A percentile compares a stretch with the other conserved stretches of the same genome.
These are phyloP conservation scores for Onychomys leucogaster DNA, from an alignment of 2,797 vertebrate genomes.

Conservation along the genomic window DNA sequence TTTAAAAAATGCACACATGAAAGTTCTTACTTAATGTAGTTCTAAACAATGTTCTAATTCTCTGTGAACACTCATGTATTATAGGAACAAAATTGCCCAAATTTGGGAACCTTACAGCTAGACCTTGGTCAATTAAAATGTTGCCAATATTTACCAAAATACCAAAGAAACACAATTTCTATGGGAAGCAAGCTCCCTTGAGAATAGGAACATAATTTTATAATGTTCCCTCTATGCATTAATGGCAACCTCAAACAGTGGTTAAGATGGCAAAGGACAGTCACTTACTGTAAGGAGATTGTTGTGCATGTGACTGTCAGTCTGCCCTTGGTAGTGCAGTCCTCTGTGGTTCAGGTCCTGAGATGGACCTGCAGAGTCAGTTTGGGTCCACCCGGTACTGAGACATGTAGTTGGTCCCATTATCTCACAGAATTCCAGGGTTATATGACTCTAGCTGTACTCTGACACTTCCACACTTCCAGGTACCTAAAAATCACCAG, in stretches of 20 bases:
- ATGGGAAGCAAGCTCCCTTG: background rate
- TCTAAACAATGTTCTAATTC: background rate
- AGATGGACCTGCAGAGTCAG: background rate
- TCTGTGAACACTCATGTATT: background rate
- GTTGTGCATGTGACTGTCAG: background rate
- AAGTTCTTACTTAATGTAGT: constrained; percentile 5
- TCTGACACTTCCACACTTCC: background rate
- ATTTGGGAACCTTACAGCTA: background rate
- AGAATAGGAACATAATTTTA: background rate
- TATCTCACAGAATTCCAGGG: background rate
- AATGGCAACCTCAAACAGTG: background rate
- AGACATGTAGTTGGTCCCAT: background rate
- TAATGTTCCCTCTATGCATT: background rate
- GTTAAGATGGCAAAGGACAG: background rate
- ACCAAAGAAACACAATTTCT: background rate
- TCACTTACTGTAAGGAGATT: background rate
- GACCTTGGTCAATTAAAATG: constrained; percentile 27
- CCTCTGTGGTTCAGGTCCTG: background rate
- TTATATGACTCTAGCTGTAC: background rate
- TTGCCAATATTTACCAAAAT: background rate
- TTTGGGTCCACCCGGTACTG: background rate
- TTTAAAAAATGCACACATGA: constrained; percentile 5
- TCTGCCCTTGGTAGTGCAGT: background rate
- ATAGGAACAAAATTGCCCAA: background rate
- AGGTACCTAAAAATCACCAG: background rate